Percentiles rank a stretch among this genome's conserved stretches.
phyloP scores from a whole-genome alignment of 2,113 vertebrate genomes.

The Cercopithecus mona region DNA sequence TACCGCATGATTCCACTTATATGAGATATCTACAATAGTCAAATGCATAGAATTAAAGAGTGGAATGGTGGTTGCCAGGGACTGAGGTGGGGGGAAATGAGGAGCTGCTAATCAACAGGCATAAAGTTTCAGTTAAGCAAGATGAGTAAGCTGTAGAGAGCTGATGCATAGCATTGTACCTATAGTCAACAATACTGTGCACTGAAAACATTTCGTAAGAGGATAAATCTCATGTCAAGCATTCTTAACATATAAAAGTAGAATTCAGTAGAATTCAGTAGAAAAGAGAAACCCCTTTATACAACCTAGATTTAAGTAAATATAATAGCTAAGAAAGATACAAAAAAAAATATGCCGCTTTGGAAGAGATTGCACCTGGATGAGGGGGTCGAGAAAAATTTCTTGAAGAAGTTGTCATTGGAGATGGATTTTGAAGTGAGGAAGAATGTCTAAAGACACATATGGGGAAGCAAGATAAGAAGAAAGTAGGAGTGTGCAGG shows the following conservation, averaged over 20 bases:
- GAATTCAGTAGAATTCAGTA: too few species aligned
- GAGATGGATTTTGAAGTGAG: background rate
- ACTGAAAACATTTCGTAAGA: background rate
- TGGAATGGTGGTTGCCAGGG: background rate
- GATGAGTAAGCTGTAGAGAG: background rate
- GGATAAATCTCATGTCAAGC: background rate
- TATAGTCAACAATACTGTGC: background rate
- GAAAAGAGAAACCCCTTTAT: background rate
- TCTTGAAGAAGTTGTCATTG: background rate
- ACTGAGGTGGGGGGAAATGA: background rate
- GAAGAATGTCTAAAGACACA: background rate
- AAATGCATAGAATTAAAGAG: background rate
- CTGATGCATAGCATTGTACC: background rate
- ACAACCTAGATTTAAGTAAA: background rate
- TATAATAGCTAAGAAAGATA: background rate
- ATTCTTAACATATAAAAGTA: background rate
- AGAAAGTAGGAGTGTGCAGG: background rate
- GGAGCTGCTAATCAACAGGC: background rate
- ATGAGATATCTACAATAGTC: background rate
- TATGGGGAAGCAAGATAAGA: background rate
- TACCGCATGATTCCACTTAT: background rate
- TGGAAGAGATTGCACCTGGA: background rate
- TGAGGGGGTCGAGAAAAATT: background rate
- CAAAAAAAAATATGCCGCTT: background rate
- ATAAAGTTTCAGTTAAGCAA: background rate